These are phyloP conservation scores for Nomada ruficornis DNA, from an alignment of 2,888 invertebrate genomes.

Conservation along the genomic window DNA sequence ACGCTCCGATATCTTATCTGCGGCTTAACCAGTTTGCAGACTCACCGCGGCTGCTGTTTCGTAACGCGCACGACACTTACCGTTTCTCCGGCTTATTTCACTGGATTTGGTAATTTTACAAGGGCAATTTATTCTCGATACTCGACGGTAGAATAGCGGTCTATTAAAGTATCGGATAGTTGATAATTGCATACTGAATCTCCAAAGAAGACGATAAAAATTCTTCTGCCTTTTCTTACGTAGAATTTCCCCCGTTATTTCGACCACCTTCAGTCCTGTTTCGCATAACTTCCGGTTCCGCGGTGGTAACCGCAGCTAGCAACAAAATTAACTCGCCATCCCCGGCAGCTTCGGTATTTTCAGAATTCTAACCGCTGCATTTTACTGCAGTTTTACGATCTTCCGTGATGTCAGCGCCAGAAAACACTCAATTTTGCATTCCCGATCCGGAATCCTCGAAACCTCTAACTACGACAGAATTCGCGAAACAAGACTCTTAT, in stretches of 20 bases:
- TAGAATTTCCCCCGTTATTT: too few relatives aligned
- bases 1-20: conserved; percentile 53
- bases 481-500: neutral
- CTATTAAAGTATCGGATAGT: too few relatives aligned
- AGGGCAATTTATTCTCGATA: too few relatives aligned
- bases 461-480: too few relatives aligned
- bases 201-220: too few relatives aligned
- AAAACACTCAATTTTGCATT: neutral
- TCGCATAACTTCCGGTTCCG: too few relatives aligned
- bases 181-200: too few relatives aligned
- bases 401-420: conserved; percentile 36
- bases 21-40: conserved; percentile 48
- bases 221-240: too few relatives aligned
- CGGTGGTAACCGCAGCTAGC: conserved; percentile 11
- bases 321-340: conserved; percentile 52
- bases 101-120: neutral
- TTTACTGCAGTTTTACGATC: conserved; percentile 50
- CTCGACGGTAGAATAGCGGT: too few relatives aligned
- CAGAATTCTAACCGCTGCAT: conserved; percentile 19
- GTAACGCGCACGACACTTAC: conserved; percentile 15
- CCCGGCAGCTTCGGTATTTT: conserved; percentile 47
- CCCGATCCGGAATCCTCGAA: neutral
- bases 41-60: conserved; percentile 36
- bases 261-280: too few relatives aligned
- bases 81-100: neutral